Evolutionary conservation across 1,140 invertebrate genomes (phyloP), one percentile per base, ranked within the genome.

Genomic region (Magallana gigas): DNA sequence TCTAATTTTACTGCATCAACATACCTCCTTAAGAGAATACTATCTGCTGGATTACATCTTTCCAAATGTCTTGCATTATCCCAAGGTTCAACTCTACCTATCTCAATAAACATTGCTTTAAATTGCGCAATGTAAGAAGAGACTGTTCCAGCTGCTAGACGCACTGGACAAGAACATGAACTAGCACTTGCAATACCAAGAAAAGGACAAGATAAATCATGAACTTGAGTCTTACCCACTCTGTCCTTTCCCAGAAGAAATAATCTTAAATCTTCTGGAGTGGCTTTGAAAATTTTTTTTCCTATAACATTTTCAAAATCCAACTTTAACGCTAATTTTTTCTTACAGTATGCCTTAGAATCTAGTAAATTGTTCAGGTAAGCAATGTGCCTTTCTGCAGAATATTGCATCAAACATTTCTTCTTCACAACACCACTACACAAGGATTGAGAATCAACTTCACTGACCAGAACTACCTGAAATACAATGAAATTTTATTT

Each of bases 321-420:
- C 14, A 48, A 60, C 14, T 86, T 76, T 36, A 86, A 29, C 9
- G 85, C 16, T 5, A 57, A 86, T 59, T 80, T 86, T n/a, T 81
- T 86, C 48, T 86, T 58, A 36, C 9, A 12, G 58, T 85, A 85
- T 60, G 68, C 5, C 6, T 56, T 86, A 9, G 56, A 18, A 11
- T 86, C 85, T 80, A 23, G 60, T 81, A 86, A 23, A 81, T 81
- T 86, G 16, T 80, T 76, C n/a, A 86, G 59, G 48, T 81, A 86
- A 14, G 57, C 7, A 9, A 86, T 57, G 9, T 16, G 58, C n/a
- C 85, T 59, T 81, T 81, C 14, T 48, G 48, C 29, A 18, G 18
- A 36, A 60, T 60, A 60, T 11, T 11, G n/a, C n/a, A 3, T 0
- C 8, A 60, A 14, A 8, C 11, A 11, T 14, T 16, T 14, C 11